A percentile compares a stretch with the other conserved stretches of the same genome.
These are phyloP conservation scores for Erebia epiphron DNA, from an alignment of 2,888 invertebrate genomes.

Conservation along the genomic window DNA sequence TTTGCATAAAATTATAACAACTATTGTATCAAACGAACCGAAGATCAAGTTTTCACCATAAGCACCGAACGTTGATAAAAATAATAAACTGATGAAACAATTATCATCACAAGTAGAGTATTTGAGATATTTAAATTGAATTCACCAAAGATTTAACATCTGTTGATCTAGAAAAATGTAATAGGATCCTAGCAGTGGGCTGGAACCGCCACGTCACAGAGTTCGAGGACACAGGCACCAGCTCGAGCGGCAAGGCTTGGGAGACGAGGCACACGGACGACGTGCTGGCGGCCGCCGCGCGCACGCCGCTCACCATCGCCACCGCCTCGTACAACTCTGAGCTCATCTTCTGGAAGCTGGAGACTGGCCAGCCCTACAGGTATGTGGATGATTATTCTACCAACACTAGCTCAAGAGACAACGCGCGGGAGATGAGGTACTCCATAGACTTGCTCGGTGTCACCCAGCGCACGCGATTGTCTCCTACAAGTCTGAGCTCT, in stretches of 20 bases:
- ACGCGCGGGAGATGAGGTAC: no score
- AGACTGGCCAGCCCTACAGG: conserved; percentile 90
- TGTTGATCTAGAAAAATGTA: not conserved
- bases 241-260: conserved; percentile 86
- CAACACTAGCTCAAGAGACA: not conserved
- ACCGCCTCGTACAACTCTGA: conserved; percentile 91
- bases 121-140: not conserved
- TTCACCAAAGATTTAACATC: not conserved
- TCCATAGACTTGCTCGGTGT: no score
- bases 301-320: conserved; percentile 86
- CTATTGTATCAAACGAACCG: not conserved
- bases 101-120: no score
- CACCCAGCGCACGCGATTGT: no score
- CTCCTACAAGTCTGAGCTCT: no score
- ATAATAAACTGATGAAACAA: no score
- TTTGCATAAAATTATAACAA: not conserved
- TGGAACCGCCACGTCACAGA: conserved; percentile 90
- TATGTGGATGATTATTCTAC: conserved; percentile 33
- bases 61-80: no score
- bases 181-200: conserved; percentile 88
- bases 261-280: conserved; percentile 88
- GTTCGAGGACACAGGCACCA: conserved; percentile 77
- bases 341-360: conserved; percentile 91
- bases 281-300: conserved; percentile 87
- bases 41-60: not conserved